Percentiles rank a stretch among this genome's conserved stretches.
These are phyloP conservation scores for Drosophila rellima DNA, from an alignment of 2,888 invertebrate species.

Conservation along the genomic window DNA sequence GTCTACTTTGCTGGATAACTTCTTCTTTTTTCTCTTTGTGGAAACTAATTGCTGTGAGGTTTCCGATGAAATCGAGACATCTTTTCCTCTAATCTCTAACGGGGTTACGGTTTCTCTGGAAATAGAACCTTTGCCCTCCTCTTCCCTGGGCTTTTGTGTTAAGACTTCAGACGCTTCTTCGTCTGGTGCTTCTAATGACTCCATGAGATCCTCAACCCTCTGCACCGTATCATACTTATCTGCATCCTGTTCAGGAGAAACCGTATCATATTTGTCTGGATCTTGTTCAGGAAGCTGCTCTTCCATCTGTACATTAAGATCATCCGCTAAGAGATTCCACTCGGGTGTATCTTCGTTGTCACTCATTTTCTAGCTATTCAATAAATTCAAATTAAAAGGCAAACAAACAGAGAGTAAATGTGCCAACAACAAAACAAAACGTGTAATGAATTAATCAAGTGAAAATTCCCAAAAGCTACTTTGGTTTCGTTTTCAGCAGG, in stretches of 20 bases:
- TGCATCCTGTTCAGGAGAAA: neutral
- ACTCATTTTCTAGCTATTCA: neutral
- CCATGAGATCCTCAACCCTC: neutral
- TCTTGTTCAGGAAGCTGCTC: neutral
- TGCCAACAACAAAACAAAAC: constrained; percentile 1
- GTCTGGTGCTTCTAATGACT: neutral
- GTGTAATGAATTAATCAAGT: constrained; percentile 6
- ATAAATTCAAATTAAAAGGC: neutral
- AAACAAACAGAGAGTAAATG: constrained; percentile 10
- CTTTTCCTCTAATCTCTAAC: too few species aligned
- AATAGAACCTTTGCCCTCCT: too few species aligned
- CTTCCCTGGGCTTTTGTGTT: neutral
- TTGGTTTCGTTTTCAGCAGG: neutral
- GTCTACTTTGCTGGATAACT: neutral
- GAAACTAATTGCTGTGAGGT: too few species aligned
- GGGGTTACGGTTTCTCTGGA: neutral
- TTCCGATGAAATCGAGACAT: neutral
- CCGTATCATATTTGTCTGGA: too few species aligned
- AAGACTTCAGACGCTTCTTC: neutral
- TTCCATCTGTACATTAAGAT: neutral
- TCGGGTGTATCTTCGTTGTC: neutral
- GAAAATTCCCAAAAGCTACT: constrained; percentile 1
- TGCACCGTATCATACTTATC: neutral
- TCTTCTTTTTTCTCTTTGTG: neutral
- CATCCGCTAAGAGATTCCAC: neutral